Base-by-base conservation (phyloP, 2,797 vertebrate genomes). In the Eutrigla gurnardus region DNA sequence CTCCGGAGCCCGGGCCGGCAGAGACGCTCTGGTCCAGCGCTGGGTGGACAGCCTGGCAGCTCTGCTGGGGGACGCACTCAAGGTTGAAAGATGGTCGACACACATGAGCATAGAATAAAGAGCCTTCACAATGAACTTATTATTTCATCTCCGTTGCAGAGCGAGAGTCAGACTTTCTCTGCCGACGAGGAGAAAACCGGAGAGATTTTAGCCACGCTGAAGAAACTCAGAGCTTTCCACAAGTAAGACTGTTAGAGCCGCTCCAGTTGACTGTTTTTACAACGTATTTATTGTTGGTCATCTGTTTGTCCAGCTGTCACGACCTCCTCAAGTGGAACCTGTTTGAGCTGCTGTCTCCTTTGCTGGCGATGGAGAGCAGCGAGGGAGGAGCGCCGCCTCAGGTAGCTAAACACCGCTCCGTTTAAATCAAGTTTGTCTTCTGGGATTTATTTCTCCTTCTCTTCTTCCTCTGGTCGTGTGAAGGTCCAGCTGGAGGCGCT, bases 211-310 rank as follows among this genome's bases (percentile, higher is more conserved):
- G 82, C 86, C 75, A 86, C 89, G 7, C 86, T 98, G 85, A 95
- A 91, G 92, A 96, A 95, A 91, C 87, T 97, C 82, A 68, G 94
- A 46, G 94, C 94, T 76, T 97, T 98, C 88, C 92, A 96, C 90
- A 97, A 96, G 97, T 98, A 93, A 95, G 96, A 70, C 25, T 39
- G 18, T 68, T 6, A 39, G 13, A 35, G 8, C 25, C 2, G 4
- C 35, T n/a, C 4, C 35, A 54, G 25, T 25, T n/a, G n/a, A n/a
- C n/a, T n/a, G n/a, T n/a, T 25, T 25, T 25, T 25, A 25, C 2
- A 25, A 25, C 1, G 25, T 25, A 25, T 25, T 25, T 25, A 25
- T 25, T 25, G 25, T 25, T 25, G 25, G 25, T 25, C 25, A 25
- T 25, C 25, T 65, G 35, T 73, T 60, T 55, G 17, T 37, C 33